phyloP scores from a whole-genome alignment of 1,140 invertebrate genomes.

The Temnothorax curvispinosus region DNA sequence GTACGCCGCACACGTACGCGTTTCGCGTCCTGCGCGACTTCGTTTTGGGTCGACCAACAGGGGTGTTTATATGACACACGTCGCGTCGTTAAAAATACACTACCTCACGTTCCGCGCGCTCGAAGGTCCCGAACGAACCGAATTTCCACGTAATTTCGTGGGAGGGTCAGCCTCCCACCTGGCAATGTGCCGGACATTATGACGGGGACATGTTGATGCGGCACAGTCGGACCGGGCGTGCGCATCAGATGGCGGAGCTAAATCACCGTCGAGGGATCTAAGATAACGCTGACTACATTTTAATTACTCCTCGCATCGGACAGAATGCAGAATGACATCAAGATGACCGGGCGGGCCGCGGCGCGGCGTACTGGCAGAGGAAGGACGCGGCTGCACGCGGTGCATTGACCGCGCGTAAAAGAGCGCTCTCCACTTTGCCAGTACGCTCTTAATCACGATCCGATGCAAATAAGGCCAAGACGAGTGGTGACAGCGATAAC shows the following conservation, averaged over 20 bases:
- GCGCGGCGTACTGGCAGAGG: neutral
- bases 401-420: constrained; percentile 68
- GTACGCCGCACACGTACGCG: constrained; percentile 6
- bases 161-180: constrained; percentile 41
- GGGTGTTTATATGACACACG: neutral
- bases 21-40: neutral
- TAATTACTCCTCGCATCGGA: constrained; percentile 76
- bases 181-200: constrained; percentile 45
- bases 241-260: constrained; percentile 71
- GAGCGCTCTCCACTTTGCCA: constrained; percentile 52
- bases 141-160: constrained; percentile 49
- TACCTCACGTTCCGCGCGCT: neutral
- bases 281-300: constrained; percentile 80
- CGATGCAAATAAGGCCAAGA: constrained; percentile 60
- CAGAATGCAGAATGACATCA: constrained; percentile 75
- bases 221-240: constrained; percentile 22
- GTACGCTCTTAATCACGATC: constrained; percentile 54
- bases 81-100: neutral
- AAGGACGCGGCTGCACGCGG: constrained; percentile 40
- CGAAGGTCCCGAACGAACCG: neutral
- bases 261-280: constrained; percentile 76
- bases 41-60: neutral
- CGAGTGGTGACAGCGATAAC: constrained; percentile 55
- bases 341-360: constrained; percentile 65
- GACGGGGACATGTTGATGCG: constrained; percentile 43